Evolutionary conservation across 2,113 vertebrate species (phyloP), one percentile per base, ranked within the genome.

Genomic region (Eptesicus fuscus): DNA sequence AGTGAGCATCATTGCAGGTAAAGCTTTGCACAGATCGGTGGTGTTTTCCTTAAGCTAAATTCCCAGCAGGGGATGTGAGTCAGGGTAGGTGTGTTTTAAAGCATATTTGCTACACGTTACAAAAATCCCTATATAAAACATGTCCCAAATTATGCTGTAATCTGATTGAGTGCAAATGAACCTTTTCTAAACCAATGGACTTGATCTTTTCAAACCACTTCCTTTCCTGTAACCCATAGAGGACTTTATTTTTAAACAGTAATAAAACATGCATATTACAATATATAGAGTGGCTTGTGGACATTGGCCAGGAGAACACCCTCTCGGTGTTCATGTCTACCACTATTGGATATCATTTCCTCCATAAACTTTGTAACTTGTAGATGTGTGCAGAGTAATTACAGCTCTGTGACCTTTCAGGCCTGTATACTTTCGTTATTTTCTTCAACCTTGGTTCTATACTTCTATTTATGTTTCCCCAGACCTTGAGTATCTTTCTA

Each of bases 141-240:
- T 17, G 37, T 8, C 37, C 25, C 74, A 70, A 47, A 44, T 95
- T 70, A 23, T 87, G 51, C 83, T 92, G 5, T 83, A 23, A 80
- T 80, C 70, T 95, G 37, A 42, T 42, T n/a, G 11, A 59, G 35
- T 42, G 63, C 56, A 13, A 71, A 17, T 22, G 8, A 1, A 37
- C 42, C 71, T 95, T 79, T 77, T 51, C 74, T 86, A 69, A 85
- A 65, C 49, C 74, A 70, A 17, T 85, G 30, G 76, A 69, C 47
- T 35, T n/a, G 56, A 16, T 79, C 37, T 87, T 96, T 94, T 85
- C 80, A 95, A 95, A 80, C 25, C 18, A 65, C 63, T 95, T 89
- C 35, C 63, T 93, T 69, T 76, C 71, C 28, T 20, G 47, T 51
- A 71, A 49, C 32, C 53, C n/a, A 22, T 7, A 44, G 32, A 73